A percentile compares a stretch with the other conserved stretches of the same genome.
Evolutionary conservation across 2,888 invertebrate species (phyloP).

Genomic region (Diarsia rubi): DNA sequence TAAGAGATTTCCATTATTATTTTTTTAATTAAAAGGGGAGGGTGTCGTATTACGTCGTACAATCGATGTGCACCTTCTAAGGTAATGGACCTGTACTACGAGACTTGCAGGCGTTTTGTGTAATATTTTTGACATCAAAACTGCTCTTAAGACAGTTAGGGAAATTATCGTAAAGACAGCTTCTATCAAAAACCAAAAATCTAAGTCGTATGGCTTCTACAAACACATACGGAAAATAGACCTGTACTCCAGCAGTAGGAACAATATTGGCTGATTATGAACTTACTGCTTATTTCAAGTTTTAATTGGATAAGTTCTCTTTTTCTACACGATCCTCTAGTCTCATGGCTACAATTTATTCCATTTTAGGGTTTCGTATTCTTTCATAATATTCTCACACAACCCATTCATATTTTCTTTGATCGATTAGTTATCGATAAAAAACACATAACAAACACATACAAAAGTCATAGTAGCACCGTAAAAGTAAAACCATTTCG

Average conservation of each 20-base stretch:
- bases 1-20: neutral
- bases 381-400: neutral
- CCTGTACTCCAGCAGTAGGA: neutral
- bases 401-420: neutral
- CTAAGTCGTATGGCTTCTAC: neutral
- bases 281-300: too few species aligned
- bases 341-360: neutral
- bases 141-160: neutral
- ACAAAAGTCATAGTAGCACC: neutral
- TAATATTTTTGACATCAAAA: neutral
- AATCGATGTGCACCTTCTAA: neutral
- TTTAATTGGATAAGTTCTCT: neutral
- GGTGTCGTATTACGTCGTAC: neutral
- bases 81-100: too few species aligned
- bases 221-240: neutral
- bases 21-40: constrained; percentile 3
- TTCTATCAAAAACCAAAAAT: neutral
- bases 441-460: too few species aligned
- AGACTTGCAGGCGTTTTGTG: neutral
- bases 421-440: neutral
- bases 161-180: neutral
- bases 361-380: neutral
- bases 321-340: neutral
- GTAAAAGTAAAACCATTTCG: neutral
- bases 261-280: neutral